Evolutionary conservation across 2,113 vertebrate species (phyloP), one percentile per base, ranked within the genome.

Genomic region (Rallus limicola): DNA sequence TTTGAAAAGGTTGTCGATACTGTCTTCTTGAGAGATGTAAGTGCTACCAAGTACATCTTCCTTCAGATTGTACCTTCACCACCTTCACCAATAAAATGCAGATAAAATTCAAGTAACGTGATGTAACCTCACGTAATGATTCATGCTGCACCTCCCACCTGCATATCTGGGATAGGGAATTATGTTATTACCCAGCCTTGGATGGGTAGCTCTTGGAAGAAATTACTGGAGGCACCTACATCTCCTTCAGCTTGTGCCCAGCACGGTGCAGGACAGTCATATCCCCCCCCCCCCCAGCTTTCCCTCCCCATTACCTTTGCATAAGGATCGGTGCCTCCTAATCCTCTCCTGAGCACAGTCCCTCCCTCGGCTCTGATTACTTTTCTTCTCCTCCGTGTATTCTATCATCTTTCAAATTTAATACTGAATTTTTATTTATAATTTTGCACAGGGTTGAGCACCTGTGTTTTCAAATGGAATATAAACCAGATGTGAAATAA

Each of bases 251-350:
- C 33, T 5, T 8, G 18, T 26, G 34, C 33, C 33, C 87, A 81
- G 84, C 31, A 11, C 3, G 1, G 24, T 0, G 21, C n/a, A 36
- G 78, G 46, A 38, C 58, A 20, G 16, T 13, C 8, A 5, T 28
- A 14, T 53, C 6, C 23, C 3, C 2, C 1, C 6, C 23, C 3
- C 2, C 1, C 3, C 11, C 48, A 48, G 20, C 48, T 19, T 55
- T 44, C 56, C 29, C 34, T 26, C 26, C 40, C 23, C 23, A 1
- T 5, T 28, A 40, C 3, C 31, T 84, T 19, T 40, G 28, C 13
- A 31, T 63, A 82, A 59, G 29, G 40, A 34, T 0, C 5, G 1
- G n/a, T 1, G 2, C 13, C 36, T 74, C 71, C 42, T 4, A 29
- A 67, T 5, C 56, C 58, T 5, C 21, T 21, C 53, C n/a, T 28